These are phyloP conservation scores for Petrolisthes cinctipes DNA, from an alignment of 2,888 invertebrate genomes.

Conservation along the genomic window DNA sequence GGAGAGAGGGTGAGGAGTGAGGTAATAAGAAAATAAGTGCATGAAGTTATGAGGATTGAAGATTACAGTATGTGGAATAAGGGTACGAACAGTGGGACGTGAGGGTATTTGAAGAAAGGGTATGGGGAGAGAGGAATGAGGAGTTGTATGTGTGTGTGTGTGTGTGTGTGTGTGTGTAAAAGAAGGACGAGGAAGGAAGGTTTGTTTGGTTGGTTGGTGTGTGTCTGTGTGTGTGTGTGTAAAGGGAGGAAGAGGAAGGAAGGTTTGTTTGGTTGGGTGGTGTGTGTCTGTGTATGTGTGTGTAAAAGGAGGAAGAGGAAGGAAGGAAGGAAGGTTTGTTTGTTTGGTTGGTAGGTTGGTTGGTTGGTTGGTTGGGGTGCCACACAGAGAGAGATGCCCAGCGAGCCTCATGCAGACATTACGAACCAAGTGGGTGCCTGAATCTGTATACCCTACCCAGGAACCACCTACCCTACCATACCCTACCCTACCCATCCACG, in stretches of 20 bases:
- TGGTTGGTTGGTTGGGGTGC: no score
- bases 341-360: not conserved
- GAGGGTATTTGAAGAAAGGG: not conserved
- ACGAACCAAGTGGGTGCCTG: no score
- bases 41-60: not conserved
- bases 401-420: no score
- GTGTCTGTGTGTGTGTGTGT: no score
- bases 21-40: no score
- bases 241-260: not conserved
- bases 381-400: no score
- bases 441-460: no score
- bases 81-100: not conserved
- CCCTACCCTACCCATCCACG: no score
- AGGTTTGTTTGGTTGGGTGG: no score
- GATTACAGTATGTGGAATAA: not conserved
- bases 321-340: not conserved
- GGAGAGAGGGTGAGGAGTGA: not conserved
- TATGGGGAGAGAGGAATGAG: not conserved
- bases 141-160: not conserved
- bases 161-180: not conserved
- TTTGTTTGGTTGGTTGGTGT: not conserved
- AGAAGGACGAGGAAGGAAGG: not conserved
- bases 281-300: no score
- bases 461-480: no score
- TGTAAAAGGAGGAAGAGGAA: not conserved